Evolutionary conservation across 2,113 vertebrate genomes (phyloP).

Genomic region (Leucoraja erinaceus): DNA sequence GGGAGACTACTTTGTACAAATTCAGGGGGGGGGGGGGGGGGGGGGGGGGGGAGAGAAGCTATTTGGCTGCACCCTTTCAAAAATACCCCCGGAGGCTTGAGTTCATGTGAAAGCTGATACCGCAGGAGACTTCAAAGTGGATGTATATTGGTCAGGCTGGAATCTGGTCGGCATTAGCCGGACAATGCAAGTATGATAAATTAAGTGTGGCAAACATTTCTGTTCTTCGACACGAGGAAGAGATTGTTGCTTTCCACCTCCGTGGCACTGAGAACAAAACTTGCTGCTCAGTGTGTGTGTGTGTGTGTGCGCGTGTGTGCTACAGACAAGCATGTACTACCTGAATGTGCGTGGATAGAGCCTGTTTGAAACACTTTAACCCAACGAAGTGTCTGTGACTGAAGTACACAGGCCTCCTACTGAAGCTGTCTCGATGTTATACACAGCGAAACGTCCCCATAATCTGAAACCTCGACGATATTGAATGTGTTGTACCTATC

Average conservation of each 20-base stretch:
- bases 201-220: constrained; percentile 41
- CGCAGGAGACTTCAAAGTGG: constrained; percentile 31
- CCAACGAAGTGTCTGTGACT: constrained; percentile 57
- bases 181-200: constrained; percentile 55
- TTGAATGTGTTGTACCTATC: constrained; percentile 72
- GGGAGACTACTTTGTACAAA: background rate
- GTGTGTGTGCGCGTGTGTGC: constrained; percentile 33
- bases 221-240: background rate
- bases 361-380: constrained; percentile 63
- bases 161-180: constrained; percentile 53
- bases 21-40: background rate
- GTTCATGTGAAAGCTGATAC: constrained; percentile 35
- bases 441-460: constrained; percentile 72
- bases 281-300: constrained; percentile 49
- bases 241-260: constrained; percentile 29
- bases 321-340: constrained; percentile 46
- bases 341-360: constrained; percentile 50
- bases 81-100: constrained; percentile 25
- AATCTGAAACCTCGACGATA: constrained; percentile 73
- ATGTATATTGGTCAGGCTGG: constrained; percentile 20
- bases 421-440: constrained; percentile 57
- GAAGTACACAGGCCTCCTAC: constrained; percentile 48
- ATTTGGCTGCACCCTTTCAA: constrained; percentile 23
- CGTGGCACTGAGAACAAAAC: constrained; percentile 39
- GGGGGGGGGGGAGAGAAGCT: background rate